Evolutionary conservation across 2,888 invertebrate species (phyloP), one percentile per base, ranked within the genome.

Genomic region (Antheraea yamamai): DNA sequence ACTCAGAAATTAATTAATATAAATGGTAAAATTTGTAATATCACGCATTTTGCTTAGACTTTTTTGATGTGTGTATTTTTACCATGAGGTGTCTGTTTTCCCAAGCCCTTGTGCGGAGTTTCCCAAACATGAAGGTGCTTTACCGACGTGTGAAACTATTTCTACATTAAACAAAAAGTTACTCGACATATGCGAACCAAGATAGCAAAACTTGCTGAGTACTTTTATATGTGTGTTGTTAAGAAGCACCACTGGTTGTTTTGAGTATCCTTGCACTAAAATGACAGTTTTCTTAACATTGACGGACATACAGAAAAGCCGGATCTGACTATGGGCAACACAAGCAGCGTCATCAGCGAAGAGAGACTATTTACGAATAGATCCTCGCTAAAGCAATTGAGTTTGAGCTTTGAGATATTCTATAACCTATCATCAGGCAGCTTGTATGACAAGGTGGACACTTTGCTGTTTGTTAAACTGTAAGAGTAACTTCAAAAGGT

Each of bases 101-200:
- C 52, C 82, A 84, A 77, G 78, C 80, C 78, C 12, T 61, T 39
- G 30, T 73, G 6, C 2, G 30, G 0, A 61, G n/a, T 23, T 20
- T 58, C n/a, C 6, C n/a, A n/a, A n/a, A 58, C n/a, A n/a, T 58
- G n/a, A 20, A 58, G 8, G 20, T 58, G 14, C 52, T 52, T 52
- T 52, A 18, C 16, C 52, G 52, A 52, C 14, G 52, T 4, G 4
- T 1, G n/a, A 58, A 7, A n/a, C 58, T 3, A 20, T 58, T n/a
- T 58, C 58, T 58, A 20, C 58, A n/a, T 58, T n/a, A 58, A 58
- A n/a, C 58, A n/a, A 58, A 20, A 58, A n/a, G n/a, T 58, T 58
- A 7, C 58, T 58, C 58, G n/a, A 58, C 6, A 58, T 0, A 4
- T n/a, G 20, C 6, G n/a, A 20, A 39, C 39, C 39, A 4, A 39